Evolutionary conservation across 1,140 invertebrate genomes (phyloP), one percentile per base, ranked within the genome.

Genomic region (Drosophila santomea): DNA sequence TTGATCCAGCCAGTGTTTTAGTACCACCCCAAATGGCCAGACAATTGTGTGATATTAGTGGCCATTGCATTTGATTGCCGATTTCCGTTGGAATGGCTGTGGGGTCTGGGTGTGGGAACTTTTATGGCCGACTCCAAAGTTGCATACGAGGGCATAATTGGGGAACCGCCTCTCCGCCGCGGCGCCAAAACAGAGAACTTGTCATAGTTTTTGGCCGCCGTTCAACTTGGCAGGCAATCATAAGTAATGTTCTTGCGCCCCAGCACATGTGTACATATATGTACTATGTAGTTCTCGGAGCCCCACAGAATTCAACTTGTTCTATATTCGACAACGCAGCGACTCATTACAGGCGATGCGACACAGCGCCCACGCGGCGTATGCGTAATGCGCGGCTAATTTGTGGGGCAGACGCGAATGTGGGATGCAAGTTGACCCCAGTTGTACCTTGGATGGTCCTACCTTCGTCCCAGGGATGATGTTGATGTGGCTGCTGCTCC

Each of bases 391-490:
- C 50, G 56, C 23, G 36, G 38, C 69, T 75, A 66, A 69, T 68
- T 66, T 77, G 67, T 71, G 67, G 64, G 67, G 51, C 67, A 71
- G 32, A 28, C 25, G 61, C 60, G n/a, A 44, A 36, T 20, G 32
- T 36, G 36, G 23, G n/a, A 2, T 51, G 48, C 48, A 51, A 77
- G 43, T 56, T 48, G 66, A 64, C 62, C 63, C 52, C 45, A 57
- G 62, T 57, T 59, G 43, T 58, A 61, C 32, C 41, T 32, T 66
- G 50, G 50, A 50, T 47, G 38, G 52, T 58, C 78, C 63, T 91
- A 91, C 89, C 89, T 91, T 91, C 88, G 67, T 91, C 89, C 89
- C 89, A 91, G 39, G 89, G 89, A 78, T 91, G 89, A 79, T 91
- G 85, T 20, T 74, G 80, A 2, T 61, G 61, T 28, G 38, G 51